Percentiles rank a stretch among this genome's conserved stretches.
These are phyloP conservation scores for Theocolax elegans DNA, from an alignment of 1,140 invertebrate genomes.

Conservation along the genomic window DNA sequence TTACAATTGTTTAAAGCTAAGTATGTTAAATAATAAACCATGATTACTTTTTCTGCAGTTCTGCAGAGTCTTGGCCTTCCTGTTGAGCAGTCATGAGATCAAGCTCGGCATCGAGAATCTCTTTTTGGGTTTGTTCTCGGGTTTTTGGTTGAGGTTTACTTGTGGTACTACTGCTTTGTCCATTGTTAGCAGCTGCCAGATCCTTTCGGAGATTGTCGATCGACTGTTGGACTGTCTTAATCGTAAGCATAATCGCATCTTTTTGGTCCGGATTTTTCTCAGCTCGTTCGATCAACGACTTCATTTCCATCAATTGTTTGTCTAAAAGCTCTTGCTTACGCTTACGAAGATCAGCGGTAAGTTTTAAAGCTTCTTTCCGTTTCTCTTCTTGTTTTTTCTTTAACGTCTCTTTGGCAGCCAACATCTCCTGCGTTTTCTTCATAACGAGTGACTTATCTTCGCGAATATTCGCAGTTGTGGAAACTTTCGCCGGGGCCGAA, in stretches of 20 bases:
- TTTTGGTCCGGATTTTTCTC: constrained; percentile 80
- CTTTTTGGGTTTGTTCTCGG: constrained; percentile 79
- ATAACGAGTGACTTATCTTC: constrained; percentile 69
- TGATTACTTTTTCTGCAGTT: constrained; percentile 73
- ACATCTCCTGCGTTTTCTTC: constrained; percentile 73
- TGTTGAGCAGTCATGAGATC: constrained; percentile 88
- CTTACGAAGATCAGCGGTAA: constrained; percentile 79
- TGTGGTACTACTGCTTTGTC: constrained; percentile 49
- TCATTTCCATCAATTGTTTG: constrained; percentile 83
- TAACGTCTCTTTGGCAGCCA: constrained; percentile 72
- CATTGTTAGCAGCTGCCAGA: constrained; percentile 66
- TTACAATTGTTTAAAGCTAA: no score
- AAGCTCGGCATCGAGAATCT: constrained; percentile 88
- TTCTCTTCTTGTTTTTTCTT: constrained; percentile 77
- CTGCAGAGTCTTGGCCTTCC: constrained; percentile 79
- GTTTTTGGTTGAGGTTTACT: constrained; percentile 60
- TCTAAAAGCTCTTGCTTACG: constrained; percentile 82
- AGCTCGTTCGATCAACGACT: constrained; percentile 77
- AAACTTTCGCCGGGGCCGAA: constrained; percentile 45
- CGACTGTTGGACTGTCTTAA: constrained; percentile 79
- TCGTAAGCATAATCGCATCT: constrained; percentile 75
- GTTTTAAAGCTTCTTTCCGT: constrained; percentile 76
- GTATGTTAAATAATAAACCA: no score
- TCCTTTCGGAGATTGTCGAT: constrained; percentile 82
- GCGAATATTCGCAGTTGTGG: constrained; percentile 44